A percentile compares a stretch with the other conserved stretches of the same genome.
phyloP scores from a whole-genome alignment of 2,113 vertebrate genomes.

The Petromus typicus region DNA sequence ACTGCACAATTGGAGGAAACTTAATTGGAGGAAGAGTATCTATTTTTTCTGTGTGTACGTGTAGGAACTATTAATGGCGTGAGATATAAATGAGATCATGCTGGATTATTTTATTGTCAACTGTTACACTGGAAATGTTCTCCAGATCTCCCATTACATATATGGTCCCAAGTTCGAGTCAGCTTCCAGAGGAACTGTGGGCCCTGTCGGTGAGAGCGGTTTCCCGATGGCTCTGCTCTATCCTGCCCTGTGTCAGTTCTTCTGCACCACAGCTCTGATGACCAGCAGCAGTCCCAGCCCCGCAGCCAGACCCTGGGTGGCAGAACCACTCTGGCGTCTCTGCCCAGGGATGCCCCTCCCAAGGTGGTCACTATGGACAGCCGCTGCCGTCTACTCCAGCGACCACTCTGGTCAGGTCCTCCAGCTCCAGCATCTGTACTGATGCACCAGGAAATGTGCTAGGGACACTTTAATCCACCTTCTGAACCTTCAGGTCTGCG shows the following conservation, averaged over 20 bases:
- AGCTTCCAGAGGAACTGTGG: background rate
- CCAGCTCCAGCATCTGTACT: background rate
- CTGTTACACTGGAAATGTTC: background rate
- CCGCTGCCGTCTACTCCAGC: background rate
- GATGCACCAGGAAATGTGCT: background rate
- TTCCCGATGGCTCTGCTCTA: background rate
- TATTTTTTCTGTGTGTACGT: background rate
- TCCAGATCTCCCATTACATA: background rate
- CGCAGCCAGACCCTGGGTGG: background rate
- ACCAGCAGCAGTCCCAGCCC: background rate
- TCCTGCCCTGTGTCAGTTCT: background rate
- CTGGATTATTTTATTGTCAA: background rate
- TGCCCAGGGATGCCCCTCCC: too few relatives aligned
- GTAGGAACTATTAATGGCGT: background rate
- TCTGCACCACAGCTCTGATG: background rate
- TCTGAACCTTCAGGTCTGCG: background rate
- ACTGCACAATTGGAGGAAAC: background rate
- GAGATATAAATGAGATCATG: background rate
- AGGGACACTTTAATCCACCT: background rate
- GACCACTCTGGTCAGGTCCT: background rate
- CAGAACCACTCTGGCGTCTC: background rate
- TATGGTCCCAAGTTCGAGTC: background rate
- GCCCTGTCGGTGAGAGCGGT: background rate
- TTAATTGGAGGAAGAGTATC: background rate
- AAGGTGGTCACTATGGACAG: background rate